Evolutionary conservation across 2,888 invertebrate genomes (phyloP).

Genomic region (Neelides folsomi): DNA sequence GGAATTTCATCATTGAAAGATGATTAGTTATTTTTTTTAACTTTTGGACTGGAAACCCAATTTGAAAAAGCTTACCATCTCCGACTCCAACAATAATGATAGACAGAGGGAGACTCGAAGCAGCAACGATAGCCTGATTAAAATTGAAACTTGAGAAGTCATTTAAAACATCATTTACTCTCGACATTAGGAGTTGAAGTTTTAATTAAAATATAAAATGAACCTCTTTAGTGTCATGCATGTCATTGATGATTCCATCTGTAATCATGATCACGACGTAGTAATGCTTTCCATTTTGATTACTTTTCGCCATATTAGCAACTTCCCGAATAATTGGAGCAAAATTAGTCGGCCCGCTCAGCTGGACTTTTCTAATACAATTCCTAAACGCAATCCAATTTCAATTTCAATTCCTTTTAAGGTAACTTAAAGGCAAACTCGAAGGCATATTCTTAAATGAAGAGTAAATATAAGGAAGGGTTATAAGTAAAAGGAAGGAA

Average conservation of each 20-base stretch:
- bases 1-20: no score
- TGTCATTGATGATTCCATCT: conserved; percentile 46
- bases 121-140: conserved; percentile 39
- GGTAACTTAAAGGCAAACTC: not conserved
- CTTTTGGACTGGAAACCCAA: no score
- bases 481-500: not conserved
- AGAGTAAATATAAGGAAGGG: not conserved
- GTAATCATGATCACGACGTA: conserved; percentile 45
- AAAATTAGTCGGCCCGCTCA: conserved; percentile 47
- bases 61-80: conserved; percentile 34
- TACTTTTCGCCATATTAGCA: conserved; percentile 35
- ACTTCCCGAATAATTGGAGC: conserved; percentile 42
- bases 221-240: conserved; percentile 42
- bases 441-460: not conserved
- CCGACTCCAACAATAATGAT: conserved; percentile 49
- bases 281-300: conserved; percentile 40
- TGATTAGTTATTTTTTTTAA: no score
- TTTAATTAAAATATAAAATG: no score
- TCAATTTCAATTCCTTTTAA: not conserved
- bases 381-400: conserved; percentile 36
- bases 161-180: no score
- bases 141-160: no score
- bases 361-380: conserved; percentile 41
- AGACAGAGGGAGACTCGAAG: conserved; percentile 45
- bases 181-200: no score